A percentile compares a stretch with the other conserved stretches of the same genome.
Conservation (phyloP, 2,797 vertebrate species). For the Tokudaia muenninki region DNA sequence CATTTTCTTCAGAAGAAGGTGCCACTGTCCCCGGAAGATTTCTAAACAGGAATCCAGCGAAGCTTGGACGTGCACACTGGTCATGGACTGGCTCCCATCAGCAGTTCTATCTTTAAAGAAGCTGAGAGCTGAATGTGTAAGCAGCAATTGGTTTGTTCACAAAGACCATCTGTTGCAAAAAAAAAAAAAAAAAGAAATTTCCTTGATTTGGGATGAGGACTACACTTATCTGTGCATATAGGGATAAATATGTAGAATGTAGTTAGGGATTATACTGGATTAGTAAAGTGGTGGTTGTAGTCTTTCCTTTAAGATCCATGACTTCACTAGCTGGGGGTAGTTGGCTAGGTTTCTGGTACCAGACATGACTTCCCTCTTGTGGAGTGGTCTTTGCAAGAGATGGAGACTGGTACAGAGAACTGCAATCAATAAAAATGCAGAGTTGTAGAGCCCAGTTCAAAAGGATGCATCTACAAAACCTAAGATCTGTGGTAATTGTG, state of each 20-base stretch:
- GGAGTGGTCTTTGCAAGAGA: neutral
- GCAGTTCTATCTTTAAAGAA: neutral
- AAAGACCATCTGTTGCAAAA: constrained; percentile 27
- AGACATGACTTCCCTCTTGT: neutral
- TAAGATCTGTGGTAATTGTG: neutral
- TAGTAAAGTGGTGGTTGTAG: neutral
- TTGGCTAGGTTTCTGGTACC: neutral
- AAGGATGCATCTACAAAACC: neutral
- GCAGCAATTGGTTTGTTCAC: neutral
- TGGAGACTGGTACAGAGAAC: neutral
- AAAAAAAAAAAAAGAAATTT: neutral
- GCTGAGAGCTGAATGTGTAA: neutral
- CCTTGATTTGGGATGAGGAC: neutral
- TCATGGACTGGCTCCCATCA: neutral
- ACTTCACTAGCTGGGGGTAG: neutral
- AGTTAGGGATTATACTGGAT: neutral
- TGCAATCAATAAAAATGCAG: neutral
- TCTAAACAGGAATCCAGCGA: neutral
- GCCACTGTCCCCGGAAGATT: neutral
- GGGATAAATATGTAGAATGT: neutral
- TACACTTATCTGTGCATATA: neutral
- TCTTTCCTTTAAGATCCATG: neutral
- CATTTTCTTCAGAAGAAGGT: neutral
- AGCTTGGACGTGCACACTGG: neutral
- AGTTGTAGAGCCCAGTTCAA: neutral